A percentile compares a stretch with the other conserved stretches of the same genome.
Conservation (phyloP, 1,140 invertebrate species). For the Dreissena polymorpha region DNA sequence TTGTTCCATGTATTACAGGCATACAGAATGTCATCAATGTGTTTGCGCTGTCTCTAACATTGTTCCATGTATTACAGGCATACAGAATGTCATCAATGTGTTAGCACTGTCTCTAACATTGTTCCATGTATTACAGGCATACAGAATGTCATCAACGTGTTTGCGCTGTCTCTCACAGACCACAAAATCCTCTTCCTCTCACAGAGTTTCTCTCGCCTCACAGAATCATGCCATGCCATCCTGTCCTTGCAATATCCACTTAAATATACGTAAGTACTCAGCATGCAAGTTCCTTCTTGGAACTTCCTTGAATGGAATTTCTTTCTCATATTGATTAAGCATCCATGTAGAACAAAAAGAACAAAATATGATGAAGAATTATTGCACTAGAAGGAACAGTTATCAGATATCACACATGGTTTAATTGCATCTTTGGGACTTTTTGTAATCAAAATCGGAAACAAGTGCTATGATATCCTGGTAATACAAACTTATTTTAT, state of each 20-base stretch:
- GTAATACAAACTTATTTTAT: too few species aligned
- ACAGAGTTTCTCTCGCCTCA: conserved; percentile 93
- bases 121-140: conserved; percentile 85
- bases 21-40: too few species aligned
- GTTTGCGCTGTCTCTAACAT: too few species aligned
- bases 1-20: too few species aligned
- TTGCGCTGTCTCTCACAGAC: conserved; percentile 97
- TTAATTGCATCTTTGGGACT: too few species aligned
- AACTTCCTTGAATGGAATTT: not conserved
- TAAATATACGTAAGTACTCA: conserved; percentile 82
- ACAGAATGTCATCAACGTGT: conserved; percentile 93
- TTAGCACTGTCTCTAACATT: conserved; percentile 96
- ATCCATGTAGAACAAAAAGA: too few species aligned
- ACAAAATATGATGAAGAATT: too few species aligned
- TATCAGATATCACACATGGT: too few species aligned
- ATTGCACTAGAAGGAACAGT: too few species aligned
- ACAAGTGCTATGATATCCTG: too few species aligned
- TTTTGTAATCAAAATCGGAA: too few species aligned
- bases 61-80: conserved; percentile 84
- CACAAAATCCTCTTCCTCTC: conserved; percentile 98
- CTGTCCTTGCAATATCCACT: conserved; percentile 98
- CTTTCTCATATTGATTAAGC: too few species aligned
- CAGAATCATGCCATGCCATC: conserved; percentile 94
- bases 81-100: conserved; percentile 94
- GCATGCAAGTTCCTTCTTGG: not conserved